Percentiles rank a stretch among this genome's conserved stretches.
phyloP scores from a whole-genome alignment of 2,113 vertebrate genomes.

The Corythornis vintsioides region DNA sequence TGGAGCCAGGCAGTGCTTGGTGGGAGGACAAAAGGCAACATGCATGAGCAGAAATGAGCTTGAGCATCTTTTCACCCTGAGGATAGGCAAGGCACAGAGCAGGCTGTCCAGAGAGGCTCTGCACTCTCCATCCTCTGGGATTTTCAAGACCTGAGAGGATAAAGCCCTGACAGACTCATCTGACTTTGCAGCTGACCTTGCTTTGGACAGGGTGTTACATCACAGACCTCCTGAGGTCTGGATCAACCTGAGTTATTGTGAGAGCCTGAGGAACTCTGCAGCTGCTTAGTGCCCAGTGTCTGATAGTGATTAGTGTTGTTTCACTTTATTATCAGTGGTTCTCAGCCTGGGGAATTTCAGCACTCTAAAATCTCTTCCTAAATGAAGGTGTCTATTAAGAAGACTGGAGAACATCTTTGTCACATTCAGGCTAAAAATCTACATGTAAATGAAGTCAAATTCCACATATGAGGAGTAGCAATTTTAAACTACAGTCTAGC shows the following conservation, averaged over 20 bases:
- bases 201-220: background rate
- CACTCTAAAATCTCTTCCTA: background rate
- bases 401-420: background rate
- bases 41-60: background rate
- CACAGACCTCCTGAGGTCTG: background rate
- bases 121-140: background rate
- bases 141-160: background rate
- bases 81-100: background rate
- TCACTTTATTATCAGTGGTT: background rate
- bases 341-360: background rate
- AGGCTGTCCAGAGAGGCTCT: background rate
- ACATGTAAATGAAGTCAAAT: background rate
- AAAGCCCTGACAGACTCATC: background rate
- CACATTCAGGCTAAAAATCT: background rate
- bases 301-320: background rate
- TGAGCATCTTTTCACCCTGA: background rate
- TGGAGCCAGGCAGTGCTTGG: background rate
- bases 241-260: background rate
- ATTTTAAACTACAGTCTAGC: background rate
- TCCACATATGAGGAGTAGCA: background rate
- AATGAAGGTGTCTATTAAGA: background rate
- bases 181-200: background rate
- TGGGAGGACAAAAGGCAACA: background rate
- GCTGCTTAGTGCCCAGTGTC: background rate
- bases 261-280: background rate